Evolutionary conservation across 1,140 invertebrate genomes (phyloP).

Genomic region (Hyles vespertilio): DNA sequence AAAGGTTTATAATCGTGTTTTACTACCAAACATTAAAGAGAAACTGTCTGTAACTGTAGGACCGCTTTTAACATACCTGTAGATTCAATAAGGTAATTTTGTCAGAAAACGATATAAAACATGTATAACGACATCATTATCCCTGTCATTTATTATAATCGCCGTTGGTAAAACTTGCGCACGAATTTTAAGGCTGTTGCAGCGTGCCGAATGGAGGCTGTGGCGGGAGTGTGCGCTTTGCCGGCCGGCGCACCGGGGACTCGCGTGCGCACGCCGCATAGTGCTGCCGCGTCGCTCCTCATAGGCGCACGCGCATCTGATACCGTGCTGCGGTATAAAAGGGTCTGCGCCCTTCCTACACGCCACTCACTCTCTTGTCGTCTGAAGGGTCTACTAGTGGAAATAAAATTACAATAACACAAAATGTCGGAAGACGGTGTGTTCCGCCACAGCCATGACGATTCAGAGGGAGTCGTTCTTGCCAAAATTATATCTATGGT

Average conservation of each 20-base stretch:
- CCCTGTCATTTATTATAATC: too few species aligned
- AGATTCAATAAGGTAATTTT: too few species aligned
- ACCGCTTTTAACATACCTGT: too few species aligned
- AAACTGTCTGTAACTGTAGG: too few species aligned
- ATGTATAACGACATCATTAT: too few species aligned
- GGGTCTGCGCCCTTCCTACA: conserved; percentile 30
- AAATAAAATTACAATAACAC: conserved; percentile 10
- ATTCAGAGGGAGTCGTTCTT: conserved; percentile 68
- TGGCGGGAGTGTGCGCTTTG: background rate
- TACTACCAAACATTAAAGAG: too few species aligned
- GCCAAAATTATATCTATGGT: conserved; percentile 86
- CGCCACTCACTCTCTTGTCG: conserved; percentile 29
- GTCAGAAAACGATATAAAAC: too few species aligned
- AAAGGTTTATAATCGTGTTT: too few species aligned
- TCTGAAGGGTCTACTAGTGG: conserved; percentile 17
- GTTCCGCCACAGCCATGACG: conserved; percentile 32
- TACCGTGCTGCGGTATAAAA: conserved; percentile 55
- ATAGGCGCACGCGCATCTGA: conserved; percentile 61
- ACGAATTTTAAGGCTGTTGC: conserved; percentile 7
- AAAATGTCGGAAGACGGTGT: conserved; percentile 29
- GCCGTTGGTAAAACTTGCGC: background rate
- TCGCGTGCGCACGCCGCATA: conserved; percentile 35
- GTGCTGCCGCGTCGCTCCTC: conserved; percentile 50
- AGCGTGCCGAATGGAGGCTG: conserved; percentile 12
- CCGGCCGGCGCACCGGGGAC: conserved; percentile 40